Evolutionary conservation across 2,888 invertebrate species (phyloP).

Genomic region (Eueremaeus valkanovi): DNA sequence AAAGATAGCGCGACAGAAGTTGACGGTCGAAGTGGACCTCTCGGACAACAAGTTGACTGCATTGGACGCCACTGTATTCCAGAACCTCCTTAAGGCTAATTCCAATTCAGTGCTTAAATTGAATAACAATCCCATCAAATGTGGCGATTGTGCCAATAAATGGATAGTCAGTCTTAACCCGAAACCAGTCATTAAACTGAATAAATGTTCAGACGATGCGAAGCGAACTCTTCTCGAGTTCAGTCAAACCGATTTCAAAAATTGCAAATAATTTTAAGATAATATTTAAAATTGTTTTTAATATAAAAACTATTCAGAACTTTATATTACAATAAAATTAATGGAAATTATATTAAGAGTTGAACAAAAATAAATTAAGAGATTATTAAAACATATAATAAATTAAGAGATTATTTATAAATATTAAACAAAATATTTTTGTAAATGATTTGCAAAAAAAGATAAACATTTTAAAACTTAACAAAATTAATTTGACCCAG

Average conservation of each 20-base stretch:
- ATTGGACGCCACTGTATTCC: background rate
- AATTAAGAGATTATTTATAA: background rate
- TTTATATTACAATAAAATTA: background rate
- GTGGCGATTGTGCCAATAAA: constrained; percentile 33
- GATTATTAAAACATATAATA: background rate
- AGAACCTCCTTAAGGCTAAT: background rate
- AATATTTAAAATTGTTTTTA: background rate
- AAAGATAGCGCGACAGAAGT: background rate
- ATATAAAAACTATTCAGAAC: background rate
- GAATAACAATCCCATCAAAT: constrained; percentile 35
- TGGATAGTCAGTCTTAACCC: constrained; percentile 21
- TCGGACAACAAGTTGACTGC: constrained; percentile 24
- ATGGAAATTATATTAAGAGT: background rate
- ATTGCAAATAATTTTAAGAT: background rate
- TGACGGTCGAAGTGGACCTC: constrained; percentile 24
- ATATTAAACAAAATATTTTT: background rate
- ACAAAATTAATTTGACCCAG: constrained; percentile 38
- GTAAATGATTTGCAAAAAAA: no score
- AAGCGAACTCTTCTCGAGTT: constrained; percentile 13
- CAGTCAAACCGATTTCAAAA: constrained; percentile 11
- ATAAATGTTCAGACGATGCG: constrained; percentile 20
- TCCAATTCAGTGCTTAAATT: background rate
- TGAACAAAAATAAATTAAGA: background rate
- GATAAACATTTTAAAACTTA: constrained; percentile 13
- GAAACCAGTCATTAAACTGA: constrained; percentile 1